phyloP scores from a whole-genome alignment of 1,140 invertebrate genomes.

The Matsumurasca onukii region DNA sequence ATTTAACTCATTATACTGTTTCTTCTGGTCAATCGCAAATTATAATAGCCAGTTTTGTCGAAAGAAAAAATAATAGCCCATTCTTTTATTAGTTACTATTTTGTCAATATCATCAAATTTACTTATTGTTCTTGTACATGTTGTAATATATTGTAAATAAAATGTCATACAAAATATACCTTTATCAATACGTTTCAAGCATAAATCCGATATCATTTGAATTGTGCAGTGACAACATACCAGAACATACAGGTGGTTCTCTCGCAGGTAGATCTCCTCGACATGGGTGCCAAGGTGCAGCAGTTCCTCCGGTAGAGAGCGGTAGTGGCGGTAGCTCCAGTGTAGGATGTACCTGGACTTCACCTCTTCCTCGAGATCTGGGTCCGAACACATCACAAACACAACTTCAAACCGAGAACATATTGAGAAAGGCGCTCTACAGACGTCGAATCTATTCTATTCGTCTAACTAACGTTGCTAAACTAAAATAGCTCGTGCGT shows the following conservation, averaged over 20 bases:
- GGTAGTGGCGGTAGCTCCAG: conserved; percentile 30
- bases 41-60: too few relatives aligned
- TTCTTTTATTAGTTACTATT: too few relatives aligned
- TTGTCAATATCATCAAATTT: too few relatives aligned
- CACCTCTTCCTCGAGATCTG: conserved; percentile 27
- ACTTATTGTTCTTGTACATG: too few relatives aligned
- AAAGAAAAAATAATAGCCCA: too few relatives aligned
- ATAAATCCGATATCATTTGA: too few relatives aligned
- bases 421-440: not conserved
- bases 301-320: conserved; percentile 24
- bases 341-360: conserved; percentile 30
- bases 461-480: conserved; percentile 19
- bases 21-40: too few relatives aligned
- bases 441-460: conserved; percentile 19
- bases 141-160: too few relatives aligned
- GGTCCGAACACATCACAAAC: conserved; percentile 12
- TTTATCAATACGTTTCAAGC: too few relatives aligned
- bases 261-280: conserved; percentile 32
- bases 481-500: conserved; percentile 28
- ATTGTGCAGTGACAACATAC: too few relatives aligned
- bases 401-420: not conserved
- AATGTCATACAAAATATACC: too few relatives aligned
- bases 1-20: too few relatives aligned
- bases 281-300: conserved; percentile 23
- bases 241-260: conserved; percentile 21